phyloP scores from a whole-genome alignment of 2,888 invertebrate genomes.

The Timema cristinae region DNA sequence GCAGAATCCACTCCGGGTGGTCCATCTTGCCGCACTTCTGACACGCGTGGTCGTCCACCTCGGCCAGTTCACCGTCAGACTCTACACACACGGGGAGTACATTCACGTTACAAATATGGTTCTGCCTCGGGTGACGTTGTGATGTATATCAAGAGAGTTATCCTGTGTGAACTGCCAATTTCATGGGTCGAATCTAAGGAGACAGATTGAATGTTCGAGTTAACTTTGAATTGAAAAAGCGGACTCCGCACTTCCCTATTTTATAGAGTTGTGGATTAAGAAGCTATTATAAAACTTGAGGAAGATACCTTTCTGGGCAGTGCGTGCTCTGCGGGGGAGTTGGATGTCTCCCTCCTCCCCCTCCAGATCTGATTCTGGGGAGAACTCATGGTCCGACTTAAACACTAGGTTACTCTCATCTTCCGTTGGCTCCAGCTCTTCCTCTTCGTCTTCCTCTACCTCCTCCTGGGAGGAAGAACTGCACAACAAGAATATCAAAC shows the following conservation, averaged over 20 bases:
- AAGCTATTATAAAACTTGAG: background rate
- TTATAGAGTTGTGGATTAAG: too few relatives aligned
- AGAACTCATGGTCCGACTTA: constrained; percentile 89
- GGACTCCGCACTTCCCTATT: too few relatives aligned
- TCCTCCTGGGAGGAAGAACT: constrained; percentile 35
- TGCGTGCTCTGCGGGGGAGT: constrained; percentile 78
- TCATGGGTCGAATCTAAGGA: too few relatives aligned
- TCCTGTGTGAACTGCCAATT: too few relatives aligned
- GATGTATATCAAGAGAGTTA: too few relatives aligned
- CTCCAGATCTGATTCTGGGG: constrained; percentile 81
- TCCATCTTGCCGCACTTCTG: constrained; percentile 85
- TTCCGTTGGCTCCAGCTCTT: constrained; percentile 46
- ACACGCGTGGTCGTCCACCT: constrained; percentile 71
- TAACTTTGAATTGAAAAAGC: background rate
- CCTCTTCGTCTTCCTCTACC: constrained; percentile 45
- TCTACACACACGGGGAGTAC: background rate
- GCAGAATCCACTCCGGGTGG: constrained; percentile 94
- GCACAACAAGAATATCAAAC: background rate
- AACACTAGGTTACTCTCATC: constrained; percentile 51
- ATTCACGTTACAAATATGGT: background rate
- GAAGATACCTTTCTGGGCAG: constrained; percentile 70
- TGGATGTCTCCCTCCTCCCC: constrained; percentile 63
- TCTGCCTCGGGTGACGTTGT: background rate
- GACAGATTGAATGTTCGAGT: background rate
- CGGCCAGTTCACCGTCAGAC: constrained; percentile 29